Conservation (phyloP, 2,113 vertebrate species). For the Martes martes region DNA sequence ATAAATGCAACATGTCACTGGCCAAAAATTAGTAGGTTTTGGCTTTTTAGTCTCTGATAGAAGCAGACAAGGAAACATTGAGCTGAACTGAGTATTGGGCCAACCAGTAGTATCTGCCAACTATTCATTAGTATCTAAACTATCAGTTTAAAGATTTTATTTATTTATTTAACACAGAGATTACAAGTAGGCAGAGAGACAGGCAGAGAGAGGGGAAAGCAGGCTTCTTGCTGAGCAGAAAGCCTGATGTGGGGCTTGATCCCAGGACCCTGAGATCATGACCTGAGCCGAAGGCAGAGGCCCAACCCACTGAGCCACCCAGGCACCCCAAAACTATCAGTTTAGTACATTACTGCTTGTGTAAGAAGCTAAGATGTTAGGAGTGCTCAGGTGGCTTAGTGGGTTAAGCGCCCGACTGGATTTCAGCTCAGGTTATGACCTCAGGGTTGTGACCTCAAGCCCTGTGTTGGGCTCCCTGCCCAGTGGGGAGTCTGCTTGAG, state of each 20-base stretch:
- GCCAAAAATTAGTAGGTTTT: not conserved
- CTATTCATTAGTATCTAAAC: not conserved
- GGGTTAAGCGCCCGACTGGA: not conserved
- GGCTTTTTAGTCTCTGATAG: not conserved
- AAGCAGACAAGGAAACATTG: not conserved
- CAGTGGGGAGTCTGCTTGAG: not conserved
- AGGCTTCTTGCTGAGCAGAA: too few relatives aligned
- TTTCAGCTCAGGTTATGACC: not conserved
- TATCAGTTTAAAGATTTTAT: too few relatives aligned
- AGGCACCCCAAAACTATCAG: too few relatives aligned
- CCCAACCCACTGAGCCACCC: too few relatives aligned
- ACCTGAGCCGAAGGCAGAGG: too few relatives aligned
- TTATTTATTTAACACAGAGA: too few relatives aligned
- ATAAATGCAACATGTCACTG: not conserved
- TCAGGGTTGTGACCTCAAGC: not conserved
- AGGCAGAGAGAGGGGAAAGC: too few relatives aligned
- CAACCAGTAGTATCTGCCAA: not conserved
- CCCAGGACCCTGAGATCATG: too few relatives aligned
- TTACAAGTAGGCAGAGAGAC: too few relatives aligned
- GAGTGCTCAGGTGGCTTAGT: not conserved
- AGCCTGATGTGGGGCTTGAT: too few relatives aligned
- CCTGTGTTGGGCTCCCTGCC: not conserved
- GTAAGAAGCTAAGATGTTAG: not conserved
- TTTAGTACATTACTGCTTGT: not conserved
- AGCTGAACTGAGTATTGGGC: not conserved